Percentiles rank a stretch among this genome's conserved stretches.
These are phyloP conservation scores for Spongilla lacustris DNA, from an alignment of 37 sponge, comb jelly and placozoan genomes.

Conservation along the genomic window DNA sequence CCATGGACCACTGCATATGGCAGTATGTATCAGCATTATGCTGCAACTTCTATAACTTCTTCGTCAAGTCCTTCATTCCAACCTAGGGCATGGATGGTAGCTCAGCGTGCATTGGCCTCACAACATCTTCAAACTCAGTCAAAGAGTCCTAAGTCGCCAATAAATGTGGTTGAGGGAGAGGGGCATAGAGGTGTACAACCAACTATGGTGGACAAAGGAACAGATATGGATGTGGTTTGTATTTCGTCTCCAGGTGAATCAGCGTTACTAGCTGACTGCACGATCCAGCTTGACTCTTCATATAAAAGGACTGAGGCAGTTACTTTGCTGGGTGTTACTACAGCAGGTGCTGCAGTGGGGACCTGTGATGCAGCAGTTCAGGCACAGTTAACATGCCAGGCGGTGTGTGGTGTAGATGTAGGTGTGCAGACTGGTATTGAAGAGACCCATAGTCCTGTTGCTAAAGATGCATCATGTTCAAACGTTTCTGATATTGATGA, in stretches of 20 bases:
- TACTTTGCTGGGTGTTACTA: not conserved
- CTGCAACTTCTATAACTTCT: not conserved
- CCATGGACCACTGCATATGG: not conserved
- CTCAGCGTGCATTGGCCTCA: not conserved
- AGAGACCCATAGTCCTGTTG: not conserved
- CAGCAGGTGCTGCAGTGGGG: not conserved
- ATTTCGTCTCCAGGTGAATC: not conserved
- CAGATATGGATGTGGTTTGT: too few species aligned
- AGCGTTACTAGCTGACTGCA: not conserved
- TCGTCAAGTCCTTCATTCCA: not conserved
- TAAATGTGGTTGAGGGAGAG: not conserved
- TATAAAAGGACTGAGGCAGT: not conserved
- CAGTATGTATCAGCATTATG: not conserved
- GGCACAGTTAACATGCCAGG: too few species aligned
- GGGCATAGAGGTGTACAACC: not conserved
- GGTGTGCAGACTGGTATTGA: not conserved
- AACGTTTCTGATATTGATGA: not conserved
- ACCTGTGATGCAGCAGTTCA: not conserved
- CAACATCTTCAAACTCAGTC: not conserved
- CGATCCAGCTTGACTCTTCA: not conserved
- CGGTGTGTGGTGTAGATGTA: not conserved
- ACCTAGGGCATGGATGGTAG: not conserved
- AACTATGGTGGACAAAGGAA: not conserved
- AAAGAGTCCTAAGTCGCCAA: not conserved
- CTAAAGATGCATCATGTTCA: not conserved